These are phyloP conservation scores for Nematopogon swammerdamellus DNA, from an alignment of 2,888 invertebrate species.

Conservation along the genomic window DNA sequence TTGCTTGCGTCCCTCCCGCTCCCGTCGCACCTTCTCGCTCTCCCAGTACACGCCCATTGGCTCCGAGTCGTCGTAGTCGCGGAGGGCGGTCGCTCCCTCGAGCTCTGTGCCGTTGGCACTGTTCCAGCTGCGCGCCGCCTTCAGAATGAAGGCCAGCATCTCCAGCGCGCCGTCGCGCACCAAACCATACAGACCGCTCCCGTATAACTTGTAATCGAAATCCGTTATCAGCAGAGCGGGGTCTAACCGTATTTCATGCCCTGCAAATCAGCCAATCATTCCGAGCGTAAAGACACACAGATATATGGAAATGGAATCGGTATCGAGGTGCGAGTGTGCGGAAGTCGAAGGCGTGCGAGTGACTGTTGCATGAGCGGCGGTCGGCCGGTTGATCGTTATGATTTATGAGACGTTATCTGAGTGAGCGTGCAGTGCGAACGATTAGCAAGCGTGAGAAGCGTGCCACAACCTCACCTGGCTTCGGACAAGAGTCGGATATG, in stretches of 20 bases:
- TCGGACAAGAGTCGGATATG: background rate
- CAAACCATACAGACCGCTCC: slow-evolving; percentile 17
- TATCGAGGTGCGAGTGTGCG: background rate
- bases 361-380: background rate
- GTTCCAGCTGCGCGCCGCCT: slow-evolving; percentile 4
- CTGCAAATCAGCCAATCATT: slow-evolving; percentile 55
- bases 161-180: slow-evolving; percentile 10
- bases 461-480: background rate
- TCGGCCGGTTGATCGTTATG: background rate
- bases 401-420: background rate
- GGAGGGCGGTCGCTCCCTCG: slow-evolving; percentile 15
- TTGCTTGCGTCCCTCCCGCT: slow-evolving; percentile 30
- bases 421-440: background rate
- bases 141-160: slow-evolving; percentile 26
- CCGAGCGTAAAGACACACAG: slow-evolving; percentile 55
- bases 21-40: slow-evolving; percentile 30
- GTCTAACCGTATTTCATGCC: slow-evolving; percentile 44
- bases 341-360: background rate
- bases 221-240: slow-evolving; percentile 36
- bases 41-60: slow-evolving; percentile 51
- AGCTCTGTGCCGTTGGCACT: slow-evolving; percentile 7
- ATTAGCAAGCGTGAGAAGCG: background rate
- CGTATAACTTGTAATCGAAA: slow-evolving; percentile 36
- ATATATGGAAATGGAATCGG: slow-evolving; percentile 18
- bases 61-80: slow-evolving; percentile 20